Evolutionary conservation across 2,797 vertebrate genomes (phyloP).

Genomic region (Syngnathus acus): DNA sequence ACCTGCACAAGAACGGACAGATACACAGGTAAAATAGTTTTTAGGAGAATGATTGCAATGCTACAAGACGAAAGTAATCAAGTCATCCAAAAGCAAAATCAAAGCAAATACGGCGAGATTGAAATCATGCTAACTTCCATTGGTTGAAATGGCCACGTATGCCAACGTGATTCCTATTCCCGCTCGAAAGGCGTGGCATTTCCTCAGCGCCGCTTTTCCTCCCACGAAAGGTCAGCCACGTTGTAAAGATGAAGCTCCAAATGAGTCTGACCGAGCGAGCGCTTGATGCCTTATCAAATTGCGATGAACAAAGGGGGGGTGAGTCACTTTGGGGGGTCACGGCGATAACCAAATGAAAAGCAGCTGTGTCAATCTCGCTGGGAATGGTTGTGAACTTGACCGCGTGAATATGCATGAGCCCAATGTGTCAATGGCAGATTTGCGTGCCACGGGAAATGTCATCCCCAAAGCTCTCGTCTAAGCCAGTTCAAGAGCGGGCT

Average conservation of each 20-base stretch:
- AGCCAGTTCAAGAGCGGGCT: slow-evolving; percentile 36
- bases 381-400: background rate
- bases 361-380: background rate
- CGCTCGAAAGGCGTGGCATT: slow-evolving; percentile 13
- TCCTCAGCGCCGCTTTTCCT: slow-evolving; percentile 11
- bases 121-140: background rate
- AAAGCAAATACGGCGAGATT: too few species aligned
- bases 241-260: slow-evolving; percentile 3
- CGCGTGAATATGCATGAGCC: slow-evolving; percentile 20
- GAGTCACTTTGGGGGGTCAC: background rate
- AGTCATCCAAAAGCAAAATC: too few species aligned
- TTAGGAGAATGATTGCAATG: too few species aligned
- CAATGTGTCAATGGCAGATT: slow-evolving; percentile 39
- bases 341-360: background rate
- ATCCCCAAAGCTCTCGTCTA: slow-evolving; percentile 32
- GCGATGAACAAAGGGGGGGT: background rate
- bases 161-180: background rate
- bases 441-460: slow-evolving; percentile 33
- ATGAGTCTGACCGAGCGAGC: background rate
- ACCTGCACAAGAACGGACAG: slow-evolving; percentile 95
- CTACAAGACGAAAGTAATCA: background rate
- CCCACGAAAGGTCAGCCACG: slow-evolving; percentile 22
- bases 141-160: background rate
- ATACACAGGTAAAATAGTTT: slow-evolving; percentile 82
- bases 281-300: background rate